Evolutionary conservation across 2,888 invertebrate genomes (phyloP), one percentile per base, ranked within the genome.

Genomic region (Ellobium chinense): DNA sequence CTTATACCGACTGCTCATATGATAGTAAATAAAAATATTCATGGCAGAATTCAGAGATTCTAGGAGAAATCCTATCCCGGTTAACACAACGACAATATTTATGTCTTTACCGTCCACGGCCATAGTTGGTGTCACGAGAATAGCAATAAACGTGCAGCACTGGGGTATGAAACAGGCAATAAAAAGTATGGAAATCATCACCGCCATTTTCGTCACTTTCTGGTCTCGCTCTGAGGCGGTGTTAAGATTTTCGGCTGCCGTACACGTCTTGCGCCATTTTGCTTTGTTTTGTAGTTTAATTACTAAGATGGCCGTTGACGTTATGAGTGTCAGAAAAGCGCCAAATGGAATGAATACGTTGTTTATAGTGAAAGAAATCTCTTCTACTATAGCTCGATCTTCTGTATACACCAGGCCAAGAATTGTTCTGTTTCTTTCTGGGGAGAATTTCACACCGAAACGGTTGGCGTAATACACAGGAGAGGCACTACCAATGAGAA

Each of bases 21-120:
- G n/a, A n/a, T n/a, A n/a, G n/a, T n/a, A 69, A 39, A 69, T n/a
- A 27, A 69, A 69, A 14, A 69, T 54, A 69, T 69, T 69, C 9
- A 24, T 29, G 18, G 69, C 37, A 21, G 69, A 39, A 24, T 69
- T 69, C 3, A 69, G 29, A 5, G 69, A 54, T 31, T 69, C 69
- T 24, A 69, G 54, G 7, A 69, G 21, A 0, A 54, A n/a, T 12
- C 39, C 54, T 39, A 69, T 18, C 12, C 54, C 46, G 39, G 24
- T 29, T 4, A 24, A 24, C 2, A 29, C 9, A 29, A 54, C 29
- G 9, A 69, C 9, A 5, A 34, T 31, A 34, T 39, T 69, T 27
- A n/a, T 54, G 18, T 69, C 29, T 39, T 4, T 4, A 21, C 46
- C 69, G 3, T 31, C 69, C 1, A 69, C n/a, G 1, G 46, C 29